These are phyloP conservation scores for Caenorhabditis macrosperma DNA, from an alignment of 2,888 invertebrate genomes.

Conservation along the genomic window DNA sequence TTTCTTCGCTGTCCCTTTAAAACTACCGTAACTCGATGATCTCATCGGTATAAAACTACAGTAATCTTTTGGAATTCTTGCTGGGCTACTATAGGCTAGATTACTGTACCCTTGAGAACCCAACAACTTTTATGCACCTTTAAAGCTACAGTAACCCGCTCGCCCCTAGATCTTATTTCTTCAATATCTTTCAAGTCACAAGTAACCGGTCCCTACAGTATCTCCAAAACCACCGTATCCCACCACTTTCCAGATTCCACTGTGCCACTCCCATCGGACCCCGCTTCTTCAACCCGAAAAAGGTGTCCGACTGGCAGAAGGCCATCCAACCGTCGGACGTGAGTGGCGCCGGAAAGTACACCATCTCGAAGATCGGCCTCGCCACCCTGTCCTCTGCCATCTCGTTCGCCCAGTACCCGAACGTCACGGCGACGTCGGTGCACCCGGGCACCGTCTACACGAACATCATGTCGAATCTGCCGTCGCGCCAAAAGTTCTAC, in stretches of 20 bases:
- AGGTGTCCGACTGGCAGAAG: slow-evolving; percentile 27
- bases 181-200: background rate
- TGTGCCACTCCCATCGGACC: slow-evolving; percentile 6
- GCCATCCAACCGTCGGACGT: slow-evolving; percentile 14
- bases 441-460: slow-evolving; percentile 57
- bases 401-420: background rate
- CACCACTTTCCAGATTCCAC: slow-evolving; percentile 23
- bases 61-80: background rate
- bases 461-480: slow-evolving; percentile 42
- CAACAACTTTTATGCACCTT: background rate
- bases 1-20: too few relatives aligned
- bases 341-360: slow-evolving; percentile 37
- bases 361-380: slow-evolving; percentile 53
- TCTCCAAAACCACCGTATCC: background rate
- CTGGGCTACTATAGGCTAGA: background rate
- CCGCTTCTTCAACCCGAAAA: slow-evolving; percentile 34
- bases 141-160: background rate
- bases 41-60: too few relatives aligned
- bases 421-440: slow-evolving; percentile 51
- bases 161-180: background rate
- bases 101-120: background rate
- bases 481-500: slow-evolving; percentile 47
- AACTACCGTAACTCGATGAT: background rate
- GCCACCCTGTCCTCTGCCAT: slow-evolving; percentile 27
- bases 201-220: background rate